Evolutionary conservation across 2,888 invertebrate genomes (phyloP).

Genomic region (Ceriagrion tenellum): DNA sequence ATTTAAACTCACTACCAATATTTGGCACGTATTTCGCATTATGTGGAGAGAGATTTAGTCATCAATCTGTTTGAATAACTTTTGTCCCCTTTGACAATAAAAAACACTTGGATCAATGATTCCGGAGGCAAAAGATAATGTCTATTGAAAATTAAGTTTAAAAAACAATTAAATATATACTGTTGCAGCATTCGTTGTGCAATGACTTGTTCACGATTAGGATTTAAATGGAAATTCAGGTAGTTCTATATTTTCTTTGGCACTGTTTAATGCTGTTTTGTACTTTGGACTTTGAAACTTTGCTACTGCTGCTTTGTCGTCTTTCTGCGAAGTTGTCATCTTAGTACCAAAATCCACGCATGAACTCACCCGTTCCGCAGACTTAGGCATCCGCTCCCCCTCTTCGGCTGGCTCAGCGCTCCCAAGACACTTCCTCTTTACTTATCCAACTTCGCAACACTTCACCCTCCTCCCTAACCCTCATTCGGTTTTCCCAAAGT

Average conservation of each 20-base stretch:
- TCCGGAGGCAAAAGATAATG: too few species aligned
- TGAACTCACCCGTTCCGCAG: constrained; percentile 28
- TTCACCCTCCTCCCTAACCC: not conserved
- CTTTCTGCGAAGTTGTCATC: not conserved
- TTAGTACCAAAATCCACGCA: constrained; percentile 52
- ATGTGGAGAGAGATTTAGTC: too few species aligned
- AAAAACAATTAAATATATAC: too few species aligned
- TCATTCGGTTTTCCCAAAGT: constrained; percentile 32
- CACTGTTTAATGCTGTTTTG: not conserved
- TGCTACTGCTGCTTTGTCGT: not conserved
- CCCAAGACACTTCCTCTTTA: constrained; percentile 56
- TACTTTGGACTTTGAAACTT: not conserved
- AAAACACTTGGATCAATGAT: too few species aligned
- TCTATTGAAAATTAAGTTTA: too few species aligned
- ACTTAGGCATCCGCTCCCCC: not conserved
- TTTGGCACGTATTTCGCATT: too few species aligned
- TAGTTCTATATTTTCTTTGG: not conserved
- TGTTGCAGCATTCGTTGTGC: not conserved
- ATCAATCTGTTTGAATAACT: too few species aligned
- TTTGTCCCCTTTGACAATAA: too few species aligned
- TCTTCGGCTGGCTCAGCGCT: constrained; percentile 13
- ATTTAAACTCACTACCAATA: too few species aligned
- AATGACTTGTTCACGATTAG: not conserved
- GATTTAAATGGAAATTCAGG: not conserved
- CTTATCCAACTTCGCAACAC: constrained; percentile 57